Conservation (phyloP, 1,140 invertebrate species). For the Penaeus japonicus region DNA sequence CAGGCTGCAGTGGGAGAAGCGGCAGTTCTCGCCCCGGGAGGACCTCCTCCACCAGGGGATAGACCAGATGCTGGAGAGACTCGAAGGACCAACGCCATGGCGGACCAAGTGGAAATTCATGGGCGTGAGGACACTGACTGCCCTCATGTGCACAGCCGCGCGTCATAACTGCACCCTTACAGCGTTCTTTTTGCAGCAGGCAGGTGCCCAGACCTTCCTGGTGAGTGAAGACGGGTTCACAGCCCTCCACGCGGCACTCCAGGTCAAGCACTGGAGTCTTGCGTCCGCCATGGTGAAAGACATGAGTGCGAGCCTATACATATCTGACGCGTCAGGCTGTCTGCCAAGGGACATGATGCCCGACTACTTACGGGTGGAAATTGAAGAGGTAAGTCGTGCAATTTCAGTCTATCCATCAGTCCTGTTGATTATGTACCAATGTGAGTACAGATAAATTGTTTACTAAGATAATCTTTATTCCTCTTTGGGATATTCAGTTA, state of each 20-base stretch:
- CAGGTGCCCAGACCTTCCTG: background rate
- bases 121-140: background rate
- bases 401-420: background rate
- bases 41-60: background rate
- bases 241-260: background rate
- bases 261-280: background rate
- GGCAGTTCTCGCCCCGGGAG: too few species aligned
- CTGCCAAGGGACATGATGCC: background rate
- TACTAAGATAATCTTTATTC: too few species aligned
- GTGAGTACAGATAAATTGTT: too few species aligned
- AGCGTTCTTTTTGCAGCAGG: conserved; percentile 8
- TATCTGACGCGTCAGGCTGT: background rate
- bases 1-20: too few species aligned
- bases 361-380: background rate
- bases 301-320: conserved; percentile 16
- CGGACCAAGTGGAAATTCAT: background rate
- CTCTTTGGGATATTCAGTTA: too few species aligned
- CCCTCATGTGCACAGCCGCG: conserved; percentile 13
- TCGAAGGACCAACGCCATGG: background rate
- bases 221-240: background rate
- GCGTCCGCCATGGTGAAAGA: background rate
- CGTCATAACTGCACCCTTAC: conserved; percentile 2
- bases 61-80: background rate
- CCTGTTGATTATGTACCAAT: background rate
- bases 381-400: conserved; percentile 19